These are phyloP conservation scores for Catostomus latipinnis DNA, from an alignment of 2,797 vertebrate species.

Conservation along the genomic window DNA sequence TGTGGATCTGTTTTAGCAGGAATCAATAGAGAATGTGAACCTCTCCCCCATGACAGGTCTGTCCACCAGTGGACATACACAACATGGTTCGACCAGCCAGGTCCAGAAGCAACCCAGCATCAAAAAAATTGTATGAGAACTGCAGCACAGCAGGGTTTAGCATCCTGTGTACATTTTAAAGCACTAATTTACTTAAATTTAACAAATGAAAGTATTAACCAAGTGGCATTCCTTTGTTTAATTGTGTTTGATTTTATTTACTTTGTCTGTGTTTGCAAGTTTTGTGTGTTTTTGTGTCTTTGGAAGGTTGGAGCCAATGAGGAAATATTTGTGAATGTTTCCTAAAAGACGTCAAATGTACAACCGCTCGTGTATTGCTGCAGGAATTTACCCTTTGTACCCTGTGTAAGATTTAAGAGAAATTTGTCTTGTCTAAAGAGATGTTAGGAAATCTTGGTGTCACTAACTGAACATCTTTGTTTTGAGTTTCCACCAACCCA, in stretches of 20 bases:
- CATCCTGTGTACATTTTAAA: slow-evolving; percentile 16
- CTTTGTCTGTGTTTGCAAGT: background rate
- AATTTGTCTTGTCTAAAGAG: background rate
- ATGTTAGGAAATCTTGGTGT: background rate
- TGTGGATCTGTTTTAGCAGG: slow-evolving; percentile 71
- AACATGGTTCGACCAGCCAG: slow-evolving; percentile 95
- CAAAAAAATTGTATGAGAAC: slow-evolving; percentile 94
- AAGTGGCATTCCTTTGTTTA: slow-evolving; percentile 35
- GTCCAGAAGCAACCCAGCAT: slow-evolving; percentile 98
- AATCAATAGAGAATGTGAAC: slow-evolving; percentile 96
- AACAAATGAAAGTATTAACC: slow-evolving; percentile 37
- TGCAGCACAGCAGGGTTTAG: slow-evolving; percentile 29
- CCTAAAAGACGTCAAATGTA: background rate
- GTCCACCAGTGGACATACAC: slow-evolving; percentile 88
- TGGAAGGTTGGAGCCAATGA: background rate
- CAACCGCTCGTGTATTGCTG: background rate
- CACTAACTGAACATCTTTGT: background rate
- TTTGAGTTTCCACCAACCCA: background rate
- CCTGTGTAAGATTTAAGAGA: background rate
- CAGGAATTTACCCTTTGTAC: background rate
- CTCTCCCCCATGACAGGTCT: slow-evolving; percentile 90
- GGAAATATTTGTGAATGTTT: background rate
- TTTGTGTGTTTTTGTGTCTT: background rate
- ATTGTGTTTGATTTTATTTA: slow-evolving; percentile 18
- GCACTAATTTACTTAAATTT: slow-evolving; percentile 30